Evolutionary conservation across 2,888 invertebrate species (phyloP).

Genomic region (Frankliniella intonsa): DNA sequence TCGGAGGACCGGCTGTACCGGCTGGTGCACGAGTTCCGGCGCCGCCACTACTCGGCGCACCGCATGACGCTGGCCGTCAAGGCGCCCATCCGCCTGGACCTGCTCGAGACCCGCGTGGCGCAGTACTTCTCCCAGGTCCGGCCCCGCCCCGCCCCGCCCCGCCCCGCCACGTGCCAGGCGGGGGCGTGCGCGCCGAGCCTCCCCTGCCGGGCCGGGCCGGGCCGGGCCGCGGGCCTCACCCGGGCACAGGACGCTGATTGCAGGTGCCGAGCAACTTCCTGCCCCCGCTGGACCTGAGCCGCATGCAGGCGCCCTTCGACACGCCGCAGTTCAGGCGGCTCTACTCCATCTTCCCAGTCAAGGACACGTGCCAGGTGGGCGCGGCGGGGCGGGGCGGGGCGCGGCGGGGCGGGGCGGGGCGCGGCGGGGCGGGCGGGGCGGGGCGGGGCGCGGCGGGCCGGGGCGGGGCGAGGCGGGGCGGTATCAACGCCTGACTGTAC

Average conservation of each 20-base stretch:
- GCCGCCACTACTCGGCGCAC: conserved; percentile 77
- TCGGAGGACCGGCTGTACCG: conserved; percentile 63
- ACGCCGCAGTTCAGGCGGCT: conserved; percentile 61
- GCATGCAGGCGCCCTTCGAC: conserved; percentile 53
- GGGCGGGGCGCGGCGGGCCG: no score
- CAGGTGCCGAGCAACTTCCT: conserved; percentile 62
- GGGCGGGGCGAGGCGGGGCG: no score
- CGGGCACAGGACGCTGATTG: conserved; percentile 11
- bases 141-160: neutral
- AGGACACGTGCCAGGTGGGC: conserved; percentile 62
- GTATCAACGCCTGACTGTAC: no score
- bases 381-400: no score
- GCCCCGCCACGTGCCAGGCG: neutral
- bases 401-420: no score
- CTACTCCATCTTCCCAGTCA: conserved; percentile 70
- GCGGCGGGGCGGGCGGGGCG: no score
- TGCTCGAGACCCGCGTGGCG: conserved; percentile 60
- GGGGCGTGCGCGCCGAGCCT: no score
- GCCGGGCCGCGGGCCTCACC: neutral
- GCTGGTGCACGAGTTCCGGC: conserved; percentile 67
- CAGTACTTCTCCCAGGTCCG: conserved; percentile 55
- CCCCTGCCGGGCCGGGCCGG: neutral
- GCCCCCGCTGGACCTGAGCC: conserved; percentile 58
- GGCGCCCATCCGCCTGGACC: conserved; percentile 58
- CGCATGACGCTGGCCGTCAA: conserved; percentile 73